Percentiles rank a stretch among this genome's conserved stretches.
Evolutionary conservation across 2,888 invertebrate genomes (phyloP).

Genomic region (Machimus rusticus): DNA sequence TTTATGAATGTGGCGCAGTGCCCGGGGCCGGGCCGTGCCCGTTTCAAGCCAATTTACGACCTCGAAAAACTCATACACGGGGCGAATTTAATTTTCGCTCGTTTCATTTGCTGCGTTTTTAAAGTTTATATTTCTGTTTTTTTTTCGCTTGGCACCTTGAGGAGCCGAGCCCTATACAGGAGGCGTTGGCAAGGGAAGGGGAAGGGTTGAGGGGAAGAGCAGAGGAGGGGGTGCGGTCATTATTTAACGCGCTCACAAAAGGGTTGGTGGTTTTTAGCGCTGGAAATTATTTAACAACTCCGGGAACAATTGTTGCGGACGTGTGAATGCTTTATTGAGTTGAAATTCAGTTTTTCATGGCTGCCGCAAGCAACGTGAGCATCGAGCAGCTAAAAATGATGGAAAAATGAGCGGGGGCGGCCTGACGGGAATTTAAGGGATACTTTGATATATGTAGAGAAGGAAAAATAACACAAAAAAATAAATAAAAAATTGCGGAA

Average conservation of each 20-base stretch:
- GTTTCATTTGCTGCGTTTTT: slow-evolving; percentile 2
- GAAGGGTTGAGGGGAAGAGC: background rate
- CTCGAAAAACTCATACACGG: slow-evolving; percentile 13
- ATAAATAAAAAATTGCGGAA: background rate
- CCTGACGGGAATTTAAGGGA: slow-evolving; percentile 11
- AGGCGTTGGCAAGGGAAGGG: background rate
- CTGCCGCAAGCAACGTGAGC: background rate
- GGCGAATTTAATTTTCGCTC: slow-evolving; percentile 1
- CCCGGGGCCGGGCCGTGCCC: background rate
- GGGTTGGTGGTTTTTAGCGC: slow-evolving; percentile 7
- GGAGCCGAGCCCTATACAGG: background rate
- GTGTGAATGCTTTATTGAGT: slow-evolving; percentile 35
- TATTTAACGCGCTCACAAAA: slow-evolving; percentile 6
- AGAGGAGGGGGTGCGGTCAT: background rate
- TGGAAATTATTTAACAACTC: slow-evolving; percentile 30
- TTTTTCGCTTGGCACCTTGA: slow-evolving; percentile 8
- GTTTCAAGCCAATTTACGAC: background rate
- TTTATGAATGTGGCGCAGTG: slow-evolving; percentile 17
- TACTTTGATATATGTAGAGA: slow-evolving; percentile 8
- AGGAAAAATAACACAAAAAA: background rate
- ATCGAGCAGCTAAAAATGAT: background rate
- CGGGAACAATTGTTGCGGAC: slow-evolving; percentile 32
- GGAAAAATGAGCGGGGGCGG: background rate
- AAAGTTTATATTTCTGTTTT: background rate
- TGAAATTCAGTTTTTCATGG: slow-evolving; percentile 15